Conservation (phyloP, 1,140 invertebrate genomes). For the Zaprionus kolodkinae region DNA sequence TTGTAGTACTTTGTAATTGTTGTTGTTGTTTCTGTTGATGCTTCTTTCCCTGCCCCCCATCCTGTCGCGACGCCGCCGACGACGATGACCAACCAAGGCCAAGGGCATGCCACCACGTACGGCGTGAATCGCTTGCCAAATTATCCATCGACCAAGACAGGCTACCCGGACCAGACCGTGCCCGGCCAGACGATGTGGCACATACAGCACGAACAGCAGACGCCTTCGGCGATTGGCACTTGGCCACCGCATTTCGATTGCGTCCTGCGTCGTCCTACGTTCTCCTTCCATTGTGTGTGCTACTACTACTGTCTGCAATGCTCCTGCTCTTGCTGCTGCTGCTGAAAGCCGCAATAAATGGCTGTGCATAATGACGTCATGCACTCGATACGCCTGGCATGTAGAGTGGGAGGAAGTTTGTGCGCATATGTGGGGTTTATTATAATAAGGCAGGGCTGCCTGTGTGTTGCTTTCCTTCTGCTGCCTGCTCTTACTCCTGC, state of each 20-base stretch:
- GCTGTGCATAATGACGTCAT: slow-evolving; percentile 67
- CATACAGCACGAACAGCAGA: slow-evolving; percentile 9
- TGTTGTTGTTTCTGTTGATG: slow-evolving; percentile 16
- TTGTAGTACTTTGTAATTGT: slow-evolving; percentile 49
- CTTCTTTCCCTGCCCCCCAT: slow-evolving; percentile 13
- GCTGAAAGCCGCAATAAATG: slow-evolving; percentile 69
- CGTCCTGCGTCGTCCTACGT: neutral
- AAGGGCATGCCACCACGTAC: slow-evolving; percentile 58
- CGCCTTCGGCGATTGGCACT: slow-evolving; percentile 12
- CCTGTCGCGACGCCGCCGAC: slow-evolving; percentile 2
- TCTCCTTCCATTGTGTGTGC: neutral
- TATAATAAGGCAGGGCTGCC: slow-evolving; percentile 3
- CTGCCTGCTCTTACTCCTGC: slow-evolving; percentile 8
- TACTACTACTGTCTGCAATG: slow-evolving; percentile 35
- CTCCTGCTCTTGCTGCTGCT: slow-evolving; percentile 20
- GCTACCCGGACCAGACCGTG: neutral
- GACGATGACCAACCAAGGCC: slow-evolving; percentile 65
- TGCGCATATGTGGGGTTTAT: slow-evolving; percentile 2
- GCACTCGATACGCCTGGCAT: slow-evolving; percentile 52
- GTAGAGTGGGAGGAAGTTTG: slow-evolving; percentile 5
- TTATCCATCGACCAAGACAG: slow-evolving; percentile 40
- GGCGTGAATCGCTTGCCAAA: slow-evolving; percentile 49
- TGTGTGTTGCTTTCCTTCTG: neutral
- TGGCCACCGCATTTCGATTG: slow-evolving; percentile 10
- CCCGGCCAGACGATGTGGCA: neutral